Evolutionary conservation across 2,797 vertebrate species (phyloP).

Genomic region (Lacerta bilineata): DNA sequence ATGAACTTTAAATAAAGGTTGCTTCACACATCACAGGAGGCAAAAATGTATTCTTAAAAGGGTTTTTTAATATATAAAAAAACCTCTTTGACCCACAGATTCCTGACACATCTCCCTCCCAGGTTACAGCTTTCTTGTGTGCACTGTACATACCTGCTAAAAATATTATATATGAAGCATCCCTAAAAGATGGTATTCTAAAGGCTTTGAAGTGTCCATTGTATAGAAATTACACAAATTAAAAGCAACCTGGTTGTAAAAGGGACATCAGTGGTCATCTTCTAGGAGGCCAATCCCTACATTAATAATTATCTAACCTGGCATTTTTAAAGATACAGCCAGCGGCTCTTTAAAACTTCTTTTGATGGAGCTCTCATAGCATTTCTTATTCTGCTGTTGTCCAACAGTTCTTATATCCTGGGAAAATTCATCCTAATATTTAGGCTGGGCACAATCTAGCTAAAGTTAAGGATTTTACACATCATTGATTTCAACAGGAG

Average conservation of each 20-base stretch:
- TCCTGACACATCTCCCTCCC: neutral
- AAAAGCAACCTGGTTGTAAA: neutral
- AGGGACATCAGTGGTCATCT: neutral
- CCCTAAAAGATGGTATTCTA: neutral
- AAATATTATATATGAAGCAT: neutral
- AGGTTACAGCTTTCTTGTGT: neutral
- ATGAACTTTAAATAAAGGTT: conserved; percentile 2
- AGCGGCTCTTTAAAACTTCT: neutral
- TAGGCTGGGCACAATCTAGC: neutral
- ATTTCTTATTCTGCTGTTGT: neutral
- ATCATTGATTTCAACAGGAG: neutral
- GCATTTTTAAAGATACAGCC: neutral
- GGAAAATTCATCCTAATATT: neutral
- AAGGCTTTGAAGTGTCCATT: too few species aligned
- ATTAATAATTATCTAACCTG: neutral
- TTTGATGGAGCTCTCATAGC: neutral
- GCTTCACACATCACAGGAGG: neutral
- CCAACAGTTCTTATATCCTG: neutral
- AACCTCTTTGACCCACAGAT: too few species aligned
- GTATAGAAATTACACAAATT: neutral
- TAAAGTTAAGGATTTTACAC: neutral
- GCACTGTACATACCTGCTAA: neutral
- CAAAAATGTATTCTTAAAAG: neutral
- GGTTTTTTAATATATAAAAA: too few species aligned
- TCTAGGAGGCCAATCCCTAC: neutral